A percentile compares a stretch with the other conserved stretches of the same genome.
These are phyloP conservation scores for Drosophila kepulauana DNA, from an alignment of 1,140 invertebrate species.

Conservation along the genomic window DNA sequence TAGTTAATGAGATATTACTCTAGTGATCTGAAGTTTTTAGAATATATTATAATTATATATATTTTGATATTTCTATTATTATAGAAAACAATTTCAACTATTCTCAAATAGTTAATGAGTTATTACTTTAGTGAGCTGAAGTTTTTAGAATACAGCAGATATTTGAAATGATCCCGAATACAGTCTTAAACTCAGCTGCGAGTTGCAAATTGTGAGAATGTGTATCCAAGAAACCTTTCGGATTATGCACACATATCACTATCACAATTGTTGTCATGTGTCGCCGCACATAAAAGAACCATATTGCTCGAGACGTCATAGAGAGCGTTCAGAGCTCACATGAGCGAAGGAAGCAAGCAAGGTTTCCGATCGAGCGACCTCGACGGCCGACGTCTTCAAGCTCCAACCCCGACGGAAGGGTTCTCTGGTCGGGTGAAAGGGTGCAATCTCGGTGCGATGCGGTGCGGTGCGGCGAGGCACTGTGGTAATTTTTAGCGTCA, in stretches of 20 bases:
- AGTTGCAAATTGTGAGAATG: neutral
- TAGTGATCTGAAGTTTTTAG: too few species aligned
- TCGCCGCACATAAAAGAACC: slow-evolving; percentile 6
- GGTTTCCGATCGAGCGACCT: slow-evolving; percentile 18
- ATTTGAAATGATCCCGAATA: too few species aligned
- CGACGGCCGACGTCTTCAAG: slow-evolving; percentile 33
- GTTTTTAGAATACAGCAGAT: too few species aligned
- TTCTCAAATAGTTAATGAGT: too few species aligned
- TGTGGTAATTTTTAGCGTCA: slow-evolving; percentile 46
- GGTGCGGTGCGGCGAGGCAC: neutral
- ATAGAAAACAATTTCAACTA: too few species aligned
- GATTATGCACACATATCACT: slow-evolving; percentile 53
- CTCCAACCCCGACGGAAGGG: slow-evolving; percentile 40
- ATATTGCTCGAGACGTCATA: slow-evolving; percentile 40
- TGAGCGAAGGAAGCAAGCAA: neutral
- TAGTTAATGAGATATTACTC: too few species aligned
- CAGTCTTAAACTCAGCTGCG: neutral
- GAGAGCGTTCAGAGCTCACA: neutral
- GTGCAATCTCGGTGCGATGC: slow-evolving; percentile 25
- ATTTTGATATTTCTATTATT: too few species aligned
- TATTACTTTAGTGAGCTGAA: too few species aligned
- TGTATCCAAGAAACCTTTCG: slow-evolving; percentile 1
- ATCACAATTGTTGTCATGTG: slow-evolving; percentile 44
- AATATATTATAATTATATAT: too few species aligned
- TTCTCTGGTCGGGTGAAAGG: slow-evolving; percentile 32